A percentile compares a stretch with the other conserved stretches of the same genome.
Conservation (phyloP, 1,140 invertebrate genomes). For the Neodiprion pinetum region DNA sequence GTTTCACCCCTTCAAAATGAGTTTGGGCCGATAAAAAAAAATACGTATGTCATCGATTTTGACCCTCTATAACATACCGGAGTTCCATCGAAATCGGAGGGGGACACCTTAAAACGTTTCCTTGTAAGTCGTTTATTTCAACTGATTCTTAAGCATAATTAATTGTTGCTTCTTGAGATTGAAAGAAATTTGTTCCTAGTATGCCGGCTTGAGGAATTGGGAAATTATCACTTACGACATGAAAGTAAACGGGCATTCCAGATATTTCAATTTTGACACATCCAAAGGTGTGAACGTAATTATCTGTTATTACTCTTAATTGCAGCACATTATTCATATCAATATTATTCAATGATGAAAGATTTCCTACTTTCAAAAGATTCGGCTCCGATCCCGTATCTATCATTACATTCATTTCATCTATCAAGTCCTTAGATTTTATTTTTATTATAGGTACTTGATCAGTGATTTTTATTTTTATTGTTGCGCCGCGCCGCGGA, state of each 20-base stretch:
- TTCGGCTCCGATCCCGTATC: constrained; percentile 17
- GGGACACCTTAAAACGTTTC: too few relatives aligned
- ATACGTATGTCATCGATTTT: too few relatives aligned
- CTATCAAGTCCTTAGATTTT: neutral
- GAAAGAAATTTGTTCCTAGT: neutral
- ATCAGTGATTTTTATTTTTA: neutral
- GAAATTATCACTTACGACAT: neutral
- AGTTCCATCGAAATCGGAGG: too few relatives aligned
- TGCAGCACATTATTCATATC: neutral
- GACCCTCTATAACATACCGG: too few relatives aligned
- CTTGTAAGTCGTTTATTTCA: neutral
- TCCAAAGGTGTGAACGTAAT: constrained; percentile 4
- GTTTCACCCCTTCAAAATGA: too few relatives aligned
- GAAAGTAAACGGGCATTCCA: neutral
- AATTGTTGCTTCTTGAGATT: neutral
- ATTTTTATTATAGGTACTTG: neutral
- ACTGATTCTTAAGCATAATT: neutral
- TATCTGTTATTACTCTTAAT: constrained; percentile 1
- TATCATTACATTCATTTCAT: neutral
- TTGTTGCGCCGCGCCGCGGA: neutral
- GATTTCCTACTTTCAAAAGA: neutral
- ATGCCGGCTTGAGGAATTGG: constrained; percentile 12
- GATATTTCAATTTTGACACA: neutral
- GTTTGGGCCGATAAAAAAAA: too few relatives aligned
- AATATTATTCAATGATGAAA: neutral